These are phyloP conservation scores for Miichthys miiuy DNA, from an alignment of 2,797 vertebrate species.

Conservation along the genomic window DNA sequence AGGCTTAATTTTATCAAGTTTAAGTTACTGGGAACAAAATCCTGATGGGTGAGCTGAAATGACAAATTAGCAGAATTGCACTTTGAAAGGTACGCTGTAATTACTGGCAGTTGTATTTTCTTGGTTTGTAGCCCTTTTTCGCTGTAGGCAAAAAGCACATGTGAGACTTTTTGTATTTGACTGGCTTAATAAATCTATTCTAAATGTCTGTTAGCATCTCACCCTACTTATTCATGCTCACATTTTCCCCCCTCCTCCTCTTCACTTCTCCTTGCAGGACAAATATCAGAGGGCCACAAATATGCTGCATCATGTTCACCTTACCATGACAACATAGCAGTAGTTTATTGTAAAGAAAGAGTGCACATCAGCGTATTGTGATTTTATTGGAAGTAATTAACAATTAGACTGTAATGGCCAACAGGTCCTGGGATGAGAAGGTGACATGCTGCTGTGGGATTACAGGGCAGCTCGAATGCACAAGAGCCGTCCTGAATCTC, in stretches of 20 bases:
- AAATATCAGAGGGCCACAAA: neutral
- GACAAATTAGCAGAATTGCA: constrained; percentile 77
- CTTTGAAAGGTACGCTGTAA: constrained; percentile 83
- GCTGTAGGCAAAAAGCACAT: constrained; percentile 85
- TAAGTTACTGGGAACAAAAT: constrained; percentile 61
- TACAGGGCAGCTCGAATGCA: constrained; percentile 92
- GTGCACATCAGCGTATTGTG: constrained; percentile 32
- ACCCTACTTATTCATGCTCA: constrained; percentile 41
- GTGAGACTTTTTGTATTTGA: constrained; percentile 90
- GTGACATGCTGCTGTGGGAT: constrained; percentile 75
- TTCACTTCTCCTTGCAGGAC: neutral
- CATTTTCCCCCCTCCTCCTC: neutral
- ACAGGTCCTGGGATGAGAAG: constrained; percentile 71
- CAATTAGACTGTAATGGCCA: constrained; percentile 40
- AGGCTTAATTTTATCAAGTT: constrained; percentile 60
- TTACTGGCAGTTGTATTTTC: constrained; percentile 83
- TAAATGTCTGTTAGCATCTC: constrained; percentile 78
- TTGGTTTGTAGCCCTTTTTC: constrained; percentile 75
- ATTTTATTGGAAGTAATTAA: constrained; percentile 79
- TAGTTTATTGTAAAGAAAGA: constrained; percentile 16
- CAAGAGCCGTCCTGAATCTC: constrained; percentile 84
- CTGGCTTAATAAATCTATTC: constrained; percentile 90
- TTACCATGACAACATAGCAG: neutral
- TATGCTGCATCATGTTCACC: neutral
- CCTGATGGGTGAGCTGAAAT: constrained; percentile 68